Conservation (phyloP, 2,888 invertebrate species). For the Corythucha ciliata region DNA sequence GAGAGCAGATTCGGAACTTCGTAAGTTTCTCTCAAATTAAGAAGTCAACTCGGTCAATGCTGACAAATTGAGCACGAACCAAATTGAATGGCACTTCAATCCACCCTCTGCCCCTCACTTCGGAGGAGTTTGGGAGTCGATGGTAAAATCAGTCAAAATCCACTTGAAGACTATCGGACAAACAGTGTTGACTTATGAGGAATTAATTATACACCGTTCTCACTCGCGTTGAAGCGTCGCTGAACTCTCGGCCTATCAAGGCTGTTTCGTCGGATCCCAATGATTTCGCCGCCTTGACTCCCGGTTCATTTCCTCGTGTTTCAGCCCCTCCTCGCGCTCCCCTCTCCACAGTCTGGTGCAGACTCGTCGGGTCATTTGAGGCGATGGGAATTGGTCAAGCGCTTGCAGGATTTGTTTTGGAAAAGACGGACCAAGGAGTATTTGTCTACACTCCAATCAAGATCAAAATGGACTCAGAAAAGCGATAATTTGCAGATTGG, state of each 20-base stretch:
- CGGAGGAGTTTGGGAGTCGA: constrained; percentile 8
- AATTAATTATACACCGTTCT: neutral
- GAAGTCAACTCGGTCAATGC: too few relatives aligned
- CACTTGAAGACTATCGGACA: constrained; percentile 8
- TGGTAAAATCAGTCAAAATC: neutral
- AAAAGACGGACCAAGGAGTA: constrained; percentile 9
- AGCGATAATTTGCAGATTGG: too few relatives aligned
- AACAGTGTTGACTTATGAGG: neutral
- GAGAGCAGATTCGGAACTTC: too few relatives aligned
- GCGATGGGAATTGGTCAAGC: neutral
- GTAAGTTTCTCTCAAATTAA: too few relatives aligned
- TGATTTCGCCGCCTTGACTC: neutral
- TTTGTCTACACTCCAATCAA: neutral
- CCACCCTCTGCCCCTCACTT: constrained; percentile 15
- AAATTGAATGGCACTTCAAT: constrained; percentile 6
- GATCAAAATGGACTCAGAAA: constrained; percentile 14
- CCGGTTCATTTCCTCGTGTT: constrained; percentile 9
- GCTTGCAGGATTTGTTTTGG: constrained; percentile 2
- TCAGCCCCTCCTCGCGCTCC: constrained; percentile 2
- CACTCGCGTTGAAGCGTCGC: constrained; percentile 8
- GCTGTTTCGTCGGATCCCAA: neutral
- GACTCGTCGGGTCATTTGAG: constrained; percentile 7
- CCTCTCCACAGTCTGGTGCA: neutral
- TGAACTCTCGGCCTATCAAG: constrained; percentile 4
- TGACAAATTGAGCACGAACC: too few relatives aligned